phyloP scores from a whole-genome alignment of 2,113 vertebrate genomes.

The Eulacestoma nigropectus region DNA sequence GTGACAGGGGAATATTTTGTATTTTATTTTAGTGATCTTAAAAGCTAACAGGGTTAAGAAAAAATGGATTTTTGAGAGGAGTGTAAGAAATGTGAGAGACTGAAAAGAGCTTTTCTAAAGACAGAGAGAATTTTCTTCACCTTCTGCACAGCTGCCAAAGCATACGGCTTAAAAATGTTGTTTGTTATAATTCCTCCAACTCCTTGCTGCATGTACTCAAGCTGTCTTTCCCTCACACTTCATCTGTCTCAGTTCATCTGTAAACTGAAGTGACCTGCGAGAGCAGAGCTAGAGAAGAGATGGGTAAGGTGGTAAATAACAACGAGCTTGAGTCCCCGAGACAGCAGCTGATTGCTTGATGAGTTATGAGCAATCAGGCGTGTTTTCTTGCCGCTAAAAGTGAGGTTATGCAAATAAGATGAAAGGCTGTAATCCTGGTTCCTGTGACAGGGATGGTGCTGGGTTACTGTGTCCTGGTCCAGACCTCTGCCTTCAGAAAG shows the following conservation, averaged over 20 bases:
- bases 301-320: background rate
- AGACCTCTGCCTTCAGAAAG: background rate
- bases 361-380: background rate
- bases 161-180: background rate
- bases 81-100: background rate
- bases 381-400: background rate
- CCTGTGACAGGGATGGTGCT: background rate
- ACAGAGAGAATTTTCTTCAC: background rate
- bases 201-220: background rate
- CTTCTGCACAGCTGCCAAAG: conserved; percentile 10
- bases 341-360: background rate
- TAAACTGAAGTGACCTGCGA: conserved; percentile 6
- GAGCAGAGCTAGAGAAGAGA: background rate
- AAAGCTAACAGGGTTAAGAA: background rate
- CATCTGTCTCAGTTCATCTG: conserved; percentile 13
- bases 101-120: background rate
- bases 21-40: background rate
- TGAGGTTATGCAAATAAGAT: background rate
- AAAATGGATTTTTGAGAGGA: background rate
- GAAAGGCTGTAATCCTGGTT: background rate
- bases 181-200: background rate
- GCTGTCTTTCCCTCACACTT: conserved; percentile 9
- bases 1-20: background rate
- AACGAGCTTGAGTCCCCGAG: background rate
- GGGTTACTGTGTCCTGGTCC: background rate